phyloP scores from a whole-genome alignment of 2,797 vertebrate species.

The Xiphorhynchus erythropygius region DNA sequence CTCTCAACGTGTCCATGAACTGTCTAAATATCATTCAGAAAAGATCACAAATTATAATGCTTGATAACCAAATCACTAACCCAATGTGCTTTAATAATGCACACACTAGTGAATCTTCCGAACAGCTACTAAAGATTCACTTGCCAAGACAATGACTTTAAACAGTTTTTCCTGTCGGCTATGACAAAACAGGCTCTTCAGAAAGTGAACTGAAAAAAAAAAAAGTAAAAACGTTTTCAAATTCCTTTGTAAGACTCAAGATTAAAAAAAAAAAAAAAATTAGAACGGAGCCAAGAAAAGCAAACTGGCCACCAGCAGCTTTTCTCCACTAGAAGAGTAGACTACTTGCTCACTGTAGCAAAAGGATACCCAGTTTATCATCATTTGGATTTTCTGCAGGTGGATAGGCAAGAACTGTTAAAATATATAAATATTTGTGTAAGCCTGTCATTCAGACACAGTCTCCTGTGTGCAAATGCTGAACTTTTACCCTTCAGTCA shows the following conservation, averaged over 20 bases:
- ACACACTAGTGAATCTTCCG: not conserved
- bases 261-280: not conserved
- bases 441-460: not conserved
- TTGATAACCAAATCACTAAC: not conserved
- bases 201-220: not conserved
- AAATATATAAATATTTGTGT: not conserved
- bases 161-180: not conserved
- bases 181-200: not conserved
- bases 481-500: not conserved
- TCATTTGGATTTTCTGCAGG: not conserved
- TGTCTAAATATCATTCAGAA: not conserved
- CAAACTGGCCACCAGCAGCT: not conserved
- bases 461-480: not conserved
- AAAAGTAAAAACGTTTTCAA: not conserved
- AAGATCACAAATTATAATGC: not conserved
- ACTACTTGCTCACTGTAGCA: not conserved
- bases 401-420: not conserved
- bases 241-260: not conserved
- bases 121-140: not conserved
- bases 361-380: not conserved
- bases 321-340: not conserved
- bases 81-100: not conserved
- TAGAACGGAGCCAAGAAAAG: not conserved
- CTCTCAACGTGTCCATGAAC: not conserved
- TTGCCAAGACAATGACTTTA: not conserved